These are phyloP conservation scores for Indicator maculatus DNA, from an alignment of 2,113 vertebrate genomes.

Conservation along the genomic window DNA sequence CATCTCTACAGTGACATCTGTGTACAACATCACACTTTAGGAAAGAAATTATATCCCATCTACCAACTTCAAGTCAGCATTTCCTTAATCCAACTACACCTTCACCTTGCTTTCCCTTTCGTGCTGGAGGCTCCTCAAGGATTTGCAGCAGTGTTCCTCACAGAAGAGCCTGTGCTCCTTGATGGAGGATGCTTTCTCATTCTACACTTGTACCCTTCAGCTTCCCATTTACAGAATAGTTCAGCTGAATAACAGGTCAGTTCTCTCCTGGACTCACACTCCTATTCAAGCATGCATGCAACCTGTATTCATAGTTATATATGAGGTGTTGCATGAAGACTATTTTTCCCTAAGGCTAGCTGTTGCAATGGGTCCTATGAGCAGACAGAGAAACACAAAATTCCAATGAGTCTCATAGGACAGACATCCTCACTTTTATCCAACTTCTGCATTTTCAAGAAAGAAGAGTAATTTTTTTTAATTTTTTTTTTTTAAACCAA, in stretches of 20 bases:
- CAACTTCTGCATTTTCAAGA: neutral
- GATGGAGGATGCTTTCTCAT: neutral
- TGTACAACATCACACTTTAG: neutral
- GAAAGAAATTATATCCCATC: neutral
- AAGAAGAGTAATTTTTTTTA: neutral
- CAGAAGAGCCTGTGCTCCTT: neutral
- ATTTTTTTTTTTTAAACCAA: neutral
- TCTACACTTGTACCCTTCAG: neutral
- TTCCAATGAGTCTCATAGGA: neutral
- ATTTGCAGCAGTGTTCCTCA: neutral
- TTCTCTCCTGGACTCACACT: neutral
- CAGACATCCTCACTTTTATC: neutral
- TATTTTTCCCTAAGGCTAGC: neutral
- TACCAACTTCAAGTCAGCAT: neutral
- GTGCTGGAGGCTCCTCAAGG: accelerated
- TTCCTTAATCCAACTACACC: neutral
- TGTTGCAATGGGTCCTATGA: neutral
- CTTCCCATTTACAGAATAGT: neutral
- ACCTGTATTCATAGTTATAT: no score
- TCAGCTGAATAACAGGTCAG: neutral
- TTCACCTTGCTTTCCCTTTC: neutral
- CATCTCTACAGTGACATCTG: neutral
- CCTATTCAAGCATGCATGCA: neutral
- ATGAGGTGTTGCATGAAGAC: neutral
- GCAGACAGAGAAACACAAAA: neutral